Evolutionary conservation across 2,797 vertebrate species (phyloP).

Genomic region (Phalanger gymnotis): DNA sequence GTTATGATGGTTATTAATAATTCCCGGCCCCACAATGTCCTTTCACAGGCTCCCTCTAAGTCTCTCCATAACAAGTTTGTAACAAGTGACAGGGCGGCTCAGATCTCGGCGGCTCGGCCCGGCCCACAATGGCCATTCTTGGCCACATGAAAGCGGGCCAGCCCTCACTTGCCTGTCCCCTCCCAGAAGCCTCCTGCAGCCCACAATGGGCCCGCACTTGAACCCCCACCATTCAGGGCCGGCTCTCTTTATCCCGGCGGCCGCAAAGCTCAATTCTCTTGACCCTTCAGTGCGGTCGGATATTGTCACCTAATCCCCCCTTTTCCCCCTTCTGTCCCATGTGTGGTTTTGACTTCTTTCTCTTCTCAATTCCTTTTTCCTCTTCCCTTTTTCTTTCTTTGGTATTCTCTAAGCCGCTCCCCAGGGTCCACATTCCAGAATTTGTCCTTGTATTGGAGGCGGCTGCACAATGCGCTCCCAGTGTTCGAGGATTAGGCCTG

Average conservation of each 20-base stretch:
- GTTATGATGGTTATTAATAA: constrained; percentile 69
- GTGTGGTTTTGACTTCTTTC: constrained; percentile 90
- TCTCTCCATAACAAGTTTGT: constrained; percentile 78
- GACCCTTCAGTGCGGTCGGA: constrained; percentile 88
- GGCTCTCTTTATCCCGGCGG: constrained; percentile 87
- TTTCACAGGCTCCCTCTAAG: constrained; percentile 61
- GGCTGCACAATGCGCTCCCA: constrained; percentile 86
- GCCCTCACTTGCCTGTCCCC: constrained; percentile 82
- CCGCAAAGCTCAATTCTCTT: constrained; percentile 88
- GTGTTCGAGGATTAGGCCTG: constrained; percentile 88
- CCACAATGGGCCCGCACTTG: constrained; percentile 87
- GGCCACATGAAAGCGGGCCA: constrained; percentile 85
- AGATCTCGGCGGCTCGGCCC: constrained; percentile 74
- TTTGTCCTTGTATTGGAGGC: constrained; percentile 85
- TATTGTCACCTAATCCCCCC: constrained; percentile 90
- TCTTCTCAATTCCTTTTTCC: constrained; percentile 84
- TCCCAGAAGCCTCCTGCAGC: constrained; percentile 82
- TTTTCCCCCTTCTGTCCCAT: constrained; percentile 88
- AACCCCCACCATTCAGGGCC: constrained; percentile 86
- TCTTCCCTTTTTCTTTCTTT: constrained; percentile 86
- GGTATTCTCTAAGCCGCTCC: constrained; percentile 84
- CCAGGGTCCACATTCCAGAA: constrained; percentile 86
- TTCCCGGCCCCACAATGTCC: constrained; percentile 64
- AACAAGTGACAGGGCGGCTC: constrained; percentile 80
- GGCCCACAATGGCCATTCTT: constrained; percentile 83